These are phyloP conservation scores for Stegodyphus dumicola DNA, from an alignment of 1,140 invertebrate species.

Conservation along the genomic window DNA sequence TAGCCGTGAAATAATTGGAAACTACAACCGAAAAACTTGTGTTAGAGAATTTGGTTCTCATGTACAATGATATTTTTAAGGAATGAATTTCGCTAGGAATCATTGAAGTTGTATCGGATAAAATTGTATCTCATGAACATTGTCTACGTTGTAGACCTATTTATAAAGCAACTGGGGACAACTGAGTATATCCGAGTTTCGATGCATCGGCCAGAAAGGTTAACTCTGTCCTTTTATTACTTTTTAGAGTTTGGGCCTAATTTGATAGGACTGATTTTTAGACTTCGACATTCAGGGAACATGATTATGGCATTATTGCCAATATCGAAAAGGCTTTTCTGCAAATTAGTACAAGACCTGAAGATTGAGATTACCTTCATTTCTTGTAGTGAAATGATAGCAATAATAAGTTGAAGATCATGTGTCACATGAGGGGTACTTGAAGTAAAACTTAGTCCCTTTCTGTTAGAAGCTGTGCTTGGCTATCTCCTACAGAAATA, in stretches of 20 bases:
- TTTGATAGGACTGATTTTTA: slow-evolving; percentile 26
- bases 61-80: not conserved
- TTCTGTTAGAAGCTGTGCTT: not conserved
- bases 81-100: not conserved
- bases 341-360: not conserved
- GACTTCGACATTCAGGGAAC: not conserved
- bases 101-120: not conserved
- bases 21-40: not conserved
- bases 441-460: slow-evolving; percentile 17
- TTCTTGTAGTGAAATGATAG: slow-evolving; percentile 17
- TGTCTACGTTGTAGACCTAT: not conserved
- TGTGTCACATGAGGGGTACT: not conserved
- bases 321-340: slow-evolving; percentile 25
- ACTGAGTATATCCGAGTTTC: slow-evolving; percentile 64
- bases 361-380: not conserved
- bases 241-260: slow-evolving; percentile 59
- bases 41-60: not conserved
- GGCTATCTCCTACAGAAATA: not conserved
- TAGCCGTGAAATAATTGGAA: not conserved
- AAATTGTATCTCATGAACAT: not conserved
- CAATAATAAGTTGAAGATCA: not conserved
- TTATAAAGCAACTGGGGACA: slow-evolving; percentile 38
- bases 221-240: slow-evolving; percentile 22
- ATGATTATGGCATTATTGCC: not conserved
- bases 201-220: slow-evolving; percentile 61